Evolutionary conservation across 2,888 invertebrate species (phyloP), one percentile per base, ranked within the genome.

Genomic region (Caenorhabditis wallacei): DNA sequence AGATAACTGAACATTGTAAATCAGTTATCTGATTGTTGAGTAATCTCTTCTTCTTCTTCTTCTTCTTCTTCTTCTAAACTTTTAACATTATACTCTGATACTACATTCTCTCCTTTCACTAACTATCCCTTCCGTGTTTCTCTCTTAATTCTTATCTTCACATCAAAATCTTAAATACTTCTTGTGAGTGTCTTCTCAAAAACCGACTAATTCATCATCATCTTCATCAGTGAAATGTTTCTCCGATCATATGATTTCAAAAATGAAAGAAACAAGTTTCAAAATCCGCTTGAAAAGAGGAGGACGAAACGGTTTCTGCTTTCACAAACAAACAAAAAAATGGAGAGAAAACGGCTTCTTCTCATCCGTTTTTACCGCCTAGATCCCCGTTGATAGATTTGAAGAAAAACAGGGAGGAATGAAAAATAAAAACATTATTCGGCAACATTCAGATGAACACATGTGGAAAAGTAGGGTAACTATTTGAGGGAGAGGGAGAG

Each of bases 131-230:
- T 66, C 64, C 57, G 48, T 74, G 64, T 74, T 74, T 66, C 22
- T 74, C 54, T 64, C 63, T n/a, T n/a, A 40, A 46, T 56, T 61
- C 59, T 59, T 70, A 57, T 71, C 56, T 46, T 66, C 46, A 43
- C 22, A 3, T 37, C 20, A 30, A 66, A 66, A 74, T 74, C 74
- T 74, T 11, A 53, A 66, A 40, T 40, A 18, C 48, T 63, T 63
- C 40, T 54, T 51, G 61, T 54, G 72, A 72, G 72, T 40, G 54
- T 13, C 61, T 63, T 57, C n/a, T n/a, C n/a, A 59, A 74, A 75
- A 76, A 76, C 76, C 76, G 76, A 76, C 76, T 20, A 76, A 76
- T 76, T 76, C 76, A 76, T 76, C 76, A 76, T 76, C 76, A 66
- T 75, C 75, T 68, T 72, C 72, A 26, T 66, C 64, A 43, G 43